A percentile compares a stretch with the other conserved stretches of the same genome.
Evolutionary conservation across 2,888 invertebrate genomes (phyloP).

Genomic region (Hydrotaea diabolus): DNA sequence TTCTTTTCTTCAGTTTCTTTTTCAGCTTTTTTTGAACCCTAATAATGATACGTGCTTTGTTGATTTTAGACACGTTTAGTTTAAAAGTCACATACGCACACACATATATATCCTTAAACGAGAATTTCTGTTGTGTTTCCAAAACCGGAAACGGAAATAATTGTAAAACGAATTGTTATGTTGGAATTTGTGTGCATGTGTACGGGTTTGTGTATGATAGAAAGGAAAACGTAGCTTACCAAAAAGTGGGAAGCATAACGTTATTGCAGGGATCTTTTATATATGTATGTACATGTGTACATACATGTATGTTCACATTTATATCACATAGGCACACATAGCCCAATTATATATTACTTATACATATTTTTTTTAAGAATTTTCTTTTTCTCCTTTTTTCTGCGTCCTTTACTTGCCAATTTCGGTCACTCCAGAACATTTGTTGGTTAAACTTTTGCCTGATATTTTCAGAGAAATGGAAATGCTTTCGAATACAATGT

Average conservation of each 20-base stretch:
- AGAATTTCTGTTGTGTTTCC: slow-evolving; percentile 13
- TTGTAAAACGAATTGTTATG: slow-evolving; percentile 58
- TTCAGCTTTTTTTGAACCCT: neutral
- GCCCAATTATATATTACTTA: slow-evolving; percentile 11
- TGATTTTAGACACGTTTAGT: slow-evolving; percentile 50
- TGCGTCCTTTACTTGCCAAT: neutral
- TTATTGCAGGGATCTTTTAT: slow-evolving; percentile 7
- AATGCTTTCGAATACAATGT: neutral
- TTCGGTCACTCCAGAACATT: neutral
- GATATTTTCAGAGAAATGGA: slow-evolving; percentile 9
- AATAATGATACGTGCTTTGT: slow-evolving; percentile 37
- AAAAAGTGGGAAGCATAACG: neutral
- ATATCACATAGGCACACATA: neutral
- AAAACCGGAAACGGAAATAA: slow-evolving; percentile 62
- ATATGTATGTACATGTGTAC: neutral
- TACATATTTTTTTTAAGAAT: neutral
- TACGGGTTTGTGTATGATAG: neutral
- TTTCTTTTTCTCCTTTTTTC: neutral
- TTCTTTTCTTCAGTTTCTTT: slow-evolving; percentile 3
- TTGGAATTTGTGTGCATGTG: slow-evolving; percentile 17
- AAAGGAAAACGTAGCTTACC: neutral
- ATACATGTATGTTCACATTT: neutral
- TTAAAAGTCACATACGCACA: slow-evolving; percentile 34
- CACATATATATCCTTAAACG: neutral
- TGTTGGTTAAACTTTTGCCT: slow-evolving; percentile 13